Evolutionary conservation across 2,888 invertebrate species (phyloP).

Genomic region (Parochlus steinenii): DNA sequence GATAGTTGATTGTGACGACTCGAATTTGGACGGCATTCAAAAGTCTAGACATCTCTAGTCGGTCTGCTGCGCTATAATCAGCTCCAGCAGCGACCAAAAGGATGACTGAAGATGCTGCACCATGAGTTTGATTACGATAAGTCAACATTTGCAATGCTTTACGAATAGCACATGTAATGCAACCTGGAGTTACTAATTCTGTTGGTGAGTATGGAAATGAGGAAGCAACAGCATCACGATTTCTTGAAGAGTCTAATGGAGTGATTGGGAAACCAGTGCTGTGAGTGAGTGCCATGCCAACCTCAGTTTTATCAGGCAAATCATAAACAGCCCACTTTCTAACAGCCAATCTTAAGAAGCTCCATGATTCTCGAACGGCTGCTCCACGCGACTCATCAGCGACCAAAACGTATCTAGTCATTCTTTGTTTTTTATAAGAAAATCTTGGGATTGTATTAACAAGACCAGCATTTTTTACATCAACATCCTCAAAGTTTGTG

Average conservation of each 20-base stretch:
- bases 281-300: conserved; percentile 34
- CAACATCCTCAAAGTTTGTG: conserved; percentile 8
- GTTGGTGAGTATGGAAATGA: conserved; percentile 35
- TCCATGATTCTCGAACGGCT: conserved; percentile 40
- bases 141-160: conserved; percentile 29
- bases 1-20: conserved; percentile 38
- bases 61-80: conserved; percentile 20
- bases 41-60: not conserved
- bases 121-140: conserved; percentile 26
- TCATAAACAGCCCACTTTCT: conserved; percentile 40
- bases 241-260: conserved; percentile 23
- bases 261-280: conserved; percentile 26
- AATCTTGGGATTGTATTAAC: conserved; percentile 33
- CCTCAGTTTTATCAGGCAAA: conserved; percentile 32
- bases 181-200: conserved; percentile 32
- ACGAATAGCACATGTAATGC: conserved; percentile 23
- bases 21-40: conserved; percentile 20
- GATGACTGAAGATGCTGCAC: conserved; percentile 36
- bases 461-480: no score
- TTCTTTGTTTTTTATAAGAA: conserved; percentile 33
- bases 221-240: conserved; percentile 30
- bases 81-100: conserved; percentile 39
- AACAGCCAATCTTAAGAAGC: conserved; percentile 37
- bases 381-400: conserved; percentile 41
- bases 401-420: conserved; percentile 38